These are phyloP conservation scores for Tolypeutes matacus DNA, from an alignment of 2,797 vertebrate species.

Conservation along the genomic window DNA sequence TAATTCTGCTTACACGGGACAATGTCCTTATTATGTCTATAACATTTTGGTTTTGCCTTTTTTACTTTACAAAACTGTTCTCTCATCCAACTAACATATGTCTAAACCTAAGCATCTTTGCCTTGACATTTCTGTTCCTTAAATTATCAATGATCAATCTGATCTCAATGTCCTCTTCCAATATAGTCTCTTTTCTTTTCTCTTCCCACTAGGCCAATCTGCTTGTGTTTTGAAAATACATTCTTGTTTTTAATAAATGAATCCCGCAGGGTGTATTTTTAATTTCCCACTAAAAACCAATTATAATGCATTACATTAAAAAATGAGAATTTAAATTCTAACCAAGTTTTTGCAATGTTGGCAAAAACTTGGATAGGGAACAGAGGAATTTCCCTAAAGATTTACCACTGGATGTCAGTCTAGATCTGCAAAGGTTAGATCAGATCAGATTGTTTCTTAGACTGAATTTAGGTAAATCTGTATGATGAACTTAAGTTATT, in stretches of 20 bases:
- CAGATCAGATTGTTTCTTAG: slow-evolving; percentile 8
- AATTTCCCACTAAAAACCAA: slow-evolving; percentile 59
- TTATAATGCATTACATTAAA: slow-evolving; percentile 6
- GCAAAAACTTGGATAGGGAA: slow-evolving; percentile 44
- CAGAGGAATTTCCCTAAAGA: slow-evolving; percentile 19
- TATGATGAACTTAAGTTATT: not conserved
- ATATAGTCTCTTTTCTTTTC: not conserved
- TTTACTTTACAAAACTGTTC: not conserved
- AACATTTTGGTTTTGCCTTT: slow-evolving; percentile 16
- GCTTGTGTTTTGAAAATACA: slow-evolving; percentile 3
- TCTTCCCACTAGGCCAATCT: not conserved
- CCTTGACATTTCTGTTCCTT: slow-evolving; percentile 27
- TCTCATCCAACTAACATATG: not conserved
- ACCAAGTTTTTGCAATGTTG: slow-evolving; percentile 24
- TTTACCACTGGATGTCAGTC: not conserved
- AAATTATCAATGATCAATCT: slow-evolving; percentile 3
- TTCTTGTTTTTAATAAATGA: slow-evolving; percentile 62
- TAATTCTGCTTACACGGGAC: not conserved
- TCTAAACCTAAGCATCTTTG: not conserved
- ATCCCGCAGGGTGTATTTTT: slow-evolving; percentile 36
- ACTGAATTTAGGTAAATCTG: slow-evolving; percentile 58
- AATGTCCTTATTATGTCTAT: not conserved
- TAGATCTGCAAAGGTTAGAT: not conserved
- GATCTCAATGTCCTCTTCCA: not conserved
- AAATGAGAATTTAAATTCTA: slow-evolving; percentile 38